Percentiles rank a stretch among this genome's conserved stretches.
phyloP scores from a whole-genome alignment of 1,140 invertebrate genomes.

The Megalonaias nervosa region DNA sequence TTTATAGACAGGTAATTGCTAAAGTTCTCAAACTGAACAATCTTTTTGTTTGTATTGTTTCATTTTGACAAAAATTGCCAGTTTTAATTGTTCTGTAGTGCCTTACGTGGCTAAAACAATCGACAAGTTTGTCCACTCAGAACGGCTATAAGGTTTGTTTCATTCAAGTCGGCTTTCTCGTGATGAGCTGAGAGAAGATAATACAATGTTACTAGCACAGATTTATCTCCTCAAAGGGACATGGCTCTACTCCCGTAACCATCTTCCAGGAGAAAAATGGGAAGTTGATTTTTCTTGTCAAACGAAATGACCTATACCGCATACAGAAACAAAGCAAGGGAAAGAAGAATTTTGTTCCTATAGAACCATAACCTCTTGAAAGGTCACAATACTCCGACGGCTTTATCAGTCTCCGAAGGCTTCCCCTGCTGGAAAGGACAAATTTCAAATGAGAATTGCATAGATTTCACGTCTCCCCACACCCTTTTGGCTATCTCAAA shows the following conservation, averaged over 20 bases:
- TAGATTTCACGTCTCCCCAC: not conserved
- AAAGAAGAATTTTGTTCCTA: not conserved
- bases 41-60: too few relatives aligned
- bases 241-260: not conserved
- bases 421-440: not conserved
- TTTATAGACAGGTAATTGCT: too few relatives aligned
- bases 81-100: too few relatives aligned
- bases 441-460: constrained; percentile 4
- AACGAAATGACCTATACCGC: not conserved
- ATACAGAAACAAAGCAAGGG: not conserved
- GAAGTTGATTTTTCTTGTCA: not conserved
- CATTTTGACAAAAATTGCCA: too few relatives aligned
- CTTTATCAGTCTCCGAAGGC: not conserved
- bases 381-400: not conserved
- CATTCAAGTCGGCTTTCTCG: too few relatives aligned
- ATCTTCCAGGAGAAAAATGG: not conserved
- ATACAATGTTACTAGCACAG: too few relatives aligned
- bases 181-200: too few relatives aligned
- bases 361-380: not conserved
- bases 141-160: too few relatives aligned
- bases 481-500: not conserved
- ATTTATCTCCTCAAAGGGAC: not conserved
- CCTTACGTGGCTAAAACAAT: too few relatives aligned
- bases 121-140: too few relatives aligned
- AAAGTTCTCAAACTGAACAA: too few relatives aligned